Percentiles rank a stretch among this genome's conserved stretches.
Conservation (phyloP, 2,113 vertebrate species). For the Tragelaphus strepsiceros region DNA sequence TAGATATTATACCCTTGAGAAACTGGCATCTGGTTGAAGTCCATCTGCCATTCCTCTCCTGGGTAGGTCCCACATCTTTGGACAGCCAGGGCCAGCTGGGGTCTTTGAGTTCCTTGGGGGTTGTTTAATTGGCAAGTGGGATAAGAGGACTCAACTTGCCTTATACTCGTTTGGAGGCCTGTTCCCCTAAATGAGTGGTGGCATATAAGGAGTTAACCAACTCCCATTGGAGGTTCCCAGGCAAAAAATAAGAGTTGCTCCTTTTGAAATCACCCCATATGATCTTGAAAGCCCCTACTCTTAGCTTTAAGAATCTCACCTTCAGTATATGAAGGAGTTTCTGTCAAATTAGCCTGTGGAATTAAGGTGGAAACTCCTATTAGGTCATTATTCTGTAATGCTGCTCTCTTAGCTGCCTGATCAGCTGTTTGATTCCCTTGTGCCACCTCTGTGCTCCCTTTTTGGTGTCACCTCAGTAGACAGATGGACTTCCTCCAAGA, state of each 20-base stretch:
- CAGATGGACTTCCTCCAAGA: not conserved
- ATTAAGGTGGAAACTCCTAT: not conserved
- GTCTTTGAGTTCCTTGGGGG: too few species aligned
- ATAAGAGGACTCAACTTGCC: not conserved
- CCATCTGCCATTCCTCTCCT: too few species aligned
- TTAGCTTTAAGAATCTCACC: not conserved
- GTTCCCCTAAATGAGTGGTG: not conserved
- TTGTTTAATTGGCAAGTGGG: not conserved
- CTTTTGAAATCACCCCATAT: not conserved
- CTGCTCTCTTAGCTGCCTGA: not conserved
- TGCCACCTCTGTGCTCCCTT: not conserved
- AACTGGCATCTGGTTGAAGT: too few species aligned
- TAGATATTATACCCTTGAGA: too few species aligned
- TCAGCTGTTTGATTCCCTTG: not conserved
- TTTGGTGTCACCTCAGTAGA: not conserved
- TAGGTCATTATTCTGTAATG: not conserved
- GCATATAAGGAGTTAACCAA: not conserved
- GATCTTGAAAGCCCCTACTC: not conserved
- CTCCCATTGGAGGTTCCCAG: not conserved
- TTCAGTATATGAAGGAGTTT: not conserved
- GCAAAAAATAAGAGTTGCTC: not conserved
- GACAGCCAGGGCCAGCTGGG: too few species aligned
- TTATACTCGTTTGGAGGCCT: not conserved
- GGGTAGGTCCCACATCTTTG: too few species aligned
- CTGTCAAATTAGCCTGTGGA: not conserved